Conservation (phyloP, 2,888 invertebrate species). For the Polydrusus pterygomalis region DNA sequence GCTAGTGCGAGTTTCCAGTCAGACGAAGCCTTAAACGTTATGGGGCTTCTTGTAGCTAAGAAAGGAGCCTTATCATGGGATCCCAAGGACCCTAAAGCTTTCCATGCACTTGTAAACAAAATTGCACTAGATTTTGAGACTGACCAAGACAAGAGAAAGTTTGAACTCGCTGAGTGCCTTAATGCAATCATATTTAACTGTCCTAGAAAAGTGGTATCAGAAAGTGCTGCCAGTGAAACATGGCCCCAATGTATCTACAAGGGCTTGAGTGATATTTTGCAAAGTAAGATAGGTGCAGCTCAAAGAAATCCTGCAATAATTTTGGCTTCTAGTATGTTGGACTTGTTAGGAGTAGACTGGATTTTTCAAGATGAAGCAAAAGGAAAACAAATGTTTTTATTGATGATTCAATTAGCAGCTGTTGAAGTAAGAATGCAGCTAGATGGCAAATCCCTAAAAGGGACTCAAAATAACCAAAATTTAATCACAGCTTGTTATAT, state of each 20-base stretch:
- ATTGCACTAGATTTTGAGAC: conserved; percentile 91
- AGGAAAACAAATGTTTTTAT: conserved; percentile 85
- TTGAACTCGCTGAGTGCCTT: conserved; percentile 88
- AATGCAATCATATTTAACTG: conserved; percentile 84
- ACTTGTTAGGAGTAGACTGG: conserved; percentile 90
- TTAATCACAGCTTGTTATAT: conserved; percentile 89
- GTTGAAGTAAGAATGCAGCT: conserved; percentile 96
- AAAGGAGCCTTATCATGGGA: conserved; percentile 87
- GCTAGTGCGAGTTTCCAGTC: conserved; percentile 92
- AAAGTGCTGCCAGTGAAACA: conserved; percentile 81
- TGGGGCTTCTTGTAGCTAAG: conserved; percentile 79
- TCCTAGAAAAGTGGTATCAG: conserved; percentile 79
- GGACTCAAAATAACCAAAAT: conserved; percentile 84
- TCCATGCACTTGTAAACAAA: conserved; percentile 88
- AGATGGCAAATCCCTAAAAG: conserved; percentile 89
- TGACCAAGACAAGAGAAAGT: conserved; percentile 91
- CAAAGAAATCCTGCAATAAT: conserved; percentile 93
- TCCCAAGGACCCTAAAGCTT: conserved; percentile 82
- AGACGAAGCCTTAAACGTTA: conserved; percentile 89
- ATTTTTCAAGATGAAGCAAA: conserved; percentile 86
- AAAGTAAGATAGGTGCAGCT: conserved; percentile 89
- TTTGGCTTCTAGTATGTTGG: conserved; percentile 86
- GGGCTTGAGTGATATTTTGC: conserved; percentile 87
- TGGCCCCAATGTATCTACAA: conserved; percentile 90
- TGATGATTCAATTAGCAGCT: conserved; percentile 89